Conservation (phyloP, 2,888 invertebrate genomes). For the Ennomos erosarius region DNA sequence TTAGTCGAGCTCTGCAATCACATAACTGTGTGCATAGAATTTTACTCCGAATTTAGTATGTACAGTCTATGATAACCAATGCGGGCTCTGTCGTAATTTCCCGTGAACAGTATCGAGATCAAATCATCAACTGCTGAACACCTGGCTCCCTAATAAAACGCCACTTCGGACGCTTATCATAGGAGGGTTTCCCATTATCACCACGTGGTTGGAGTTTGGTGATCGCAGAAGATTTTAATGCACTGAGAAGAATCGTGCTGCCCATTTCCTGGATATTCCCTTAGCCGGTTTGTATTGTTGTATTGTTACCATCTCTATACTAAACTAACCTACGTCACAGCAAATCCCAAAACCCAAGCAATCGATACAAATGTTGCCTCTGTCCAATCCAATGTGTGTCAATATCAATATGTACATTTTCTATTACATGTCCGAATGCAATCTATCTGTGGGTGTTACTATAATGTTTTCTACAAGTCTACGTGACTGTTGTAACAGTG, state of each 20-base stretch:
- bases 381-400: constrained; percentile 22
- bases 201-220: too few species aligned
- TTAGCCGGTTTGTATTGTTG: too few species aligned
- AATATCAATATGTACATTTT: constrained; percentile 32
- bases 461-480: constrained; percentile 33
- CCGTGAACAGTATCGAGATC: too few species aligned
- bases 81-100: too few species aligned
- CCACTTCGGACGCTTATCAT: too few species aligned
- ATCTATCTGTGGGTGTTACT: constrained; percentile 29
- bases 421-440: constrained; percentile 24
- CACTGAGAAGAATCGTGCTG: too few species aligned
- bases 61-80: too few species aligned
- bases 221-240: too few species aligned
- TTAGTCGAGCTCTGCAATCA: constrained; percentile 40
- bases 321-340: constrained; percentile 2
- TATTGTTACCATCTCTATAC: too few species aligned
- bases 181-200: too few species aligned
- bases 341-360: constrained; percentile 10
- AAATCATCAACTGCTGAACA: too few species aligned
- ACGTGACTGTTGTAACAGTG: constrained; percentile 37
- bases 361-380: constrained; percentile 24
- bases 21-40: constrained; percentile 14
- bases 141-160: too few species aligned
- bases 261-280: background rate
- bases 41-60: background rate